Percentiles rank a stretch among this genome's conserved stretches.
phyloP scores from a whole-genome alignment of 2,888 invertebrate species.

The Entomobrya multifasciata region DNA sequence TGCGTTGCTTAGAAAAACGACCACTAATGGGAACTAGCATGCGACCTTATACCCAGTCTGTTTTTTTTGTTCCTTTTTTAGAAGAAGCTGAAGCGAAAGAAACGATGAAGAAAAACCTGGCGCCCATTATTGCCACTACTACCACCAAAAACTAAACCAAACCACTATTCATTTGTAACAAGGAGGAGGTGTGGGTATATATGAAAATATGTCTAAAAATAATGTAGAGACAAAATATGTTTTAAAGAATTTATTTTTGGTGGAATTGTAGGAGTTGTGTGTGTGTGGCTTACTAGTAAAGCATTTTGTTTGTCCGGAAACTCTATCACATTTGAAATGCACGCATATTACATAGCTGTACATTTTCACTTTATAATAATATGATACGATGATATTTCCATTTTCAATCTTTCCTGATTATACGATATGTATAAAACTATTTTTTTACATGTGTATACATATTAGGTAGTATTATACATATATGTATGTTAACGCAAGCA shows the following conservation, averaged over 20 bases:
- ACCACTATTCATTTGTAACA: slow-evolving; percentile 32
- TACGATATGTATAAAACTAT: too few species aligned
- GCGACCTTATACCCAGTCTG: slow-evolving; percentile 52
- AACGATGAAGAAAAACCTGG: slow-evolving; percentile 57
- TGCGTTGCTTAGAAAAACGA: slow-evolving; percentile 37
- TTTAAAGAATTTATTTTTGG: background rate
- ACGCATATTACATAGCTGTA: background rate
- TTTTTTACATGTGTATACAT: too few species aligned
- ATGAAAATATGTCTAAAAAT: background rate
- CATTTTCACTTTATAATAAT: too few species aligned
- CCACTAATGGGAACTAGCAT: slow-evolving; percentile 69
- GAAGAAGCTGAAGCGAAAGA: background rate
- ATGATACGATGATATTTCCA: background rate
- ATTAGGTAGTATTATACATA: slow-evolving; percentile 9
- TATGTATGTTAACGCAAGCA: slow-evolving; percentile 26
- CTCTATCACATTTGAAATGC: slow-evolving; percentile 56
- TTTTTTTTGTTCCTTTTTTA: background rate
- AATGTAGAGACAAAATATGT: background rate
- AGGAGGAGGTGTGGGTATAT: background rate
- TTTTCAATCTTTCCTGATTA: too few species aligned
- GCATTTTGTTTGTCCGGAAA: slow-evolving; percentile 10
- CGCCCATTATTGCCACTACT: slow-evolving; percentile 62
- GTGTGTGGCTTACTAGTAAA: background rate
- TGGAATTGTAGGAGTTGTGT: background rate
- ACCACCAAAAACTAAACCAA: background rate